Evolutionary conservation across 2,888 invertebrate species (phyloP), one percentile per base, ranked within the genome.

Genomic region (Drosophila eohydei): DNA sequence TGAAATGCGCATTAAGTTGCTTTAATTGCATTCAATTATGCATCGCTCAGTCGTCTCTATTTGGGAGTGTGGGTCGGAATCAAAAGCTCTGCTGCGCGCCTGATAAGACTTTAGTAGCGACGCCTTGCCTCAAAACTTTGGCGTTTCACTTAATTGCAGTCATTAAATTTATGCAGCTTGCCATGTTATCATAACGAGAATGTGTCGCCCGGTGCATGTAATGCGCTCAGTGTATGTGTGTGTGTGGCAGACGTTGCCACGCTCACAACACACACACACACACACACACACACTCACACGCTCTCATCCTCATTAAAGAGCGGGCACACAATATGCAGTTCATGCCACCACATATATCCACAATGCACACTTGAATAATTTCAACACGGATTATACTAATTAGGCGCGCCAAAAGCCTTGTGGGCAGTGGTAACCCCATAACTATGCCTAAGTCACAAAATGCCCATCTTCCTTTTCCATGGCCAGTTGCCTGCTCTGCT

Each of bases 11-110:
- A 90, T 91, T 89, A 91, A 90, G 78, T 81, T 83, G 76, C 82
- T 89, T 83, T 91, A 90, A 91, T 89, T 83, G 85, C 89, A 89
- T 89, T 91, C 89, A 89, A 91, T 89, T 89, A 89, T 89, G 85
- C 89, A 66, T 62, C 77, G 66, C 80, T 78, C 65, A 63, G 63
- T 64, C 56, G 38, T 5, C 44, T 3, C 8, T 1, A 0, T 12
- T 14, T 1, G 14, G 3, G 48, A 6, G 32, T 38, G 52, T 36
- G 41, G 12, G 21, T n/a, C 8, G 6, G 38, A 48, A 50, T 30
- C 52, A 54, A 34, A 14, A 43, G 51, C 64, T 70, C 86, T 89
- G 89, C 69, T 41, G 38, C 71, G 66, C 55, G 65, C 26, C 77
- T 70, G 84, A 84, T 84, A 84, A 84, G 88, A 79, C 85, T 68